Evolutionary conservation across 2,888 invertebrate species (phyloP), one percentile per base, ranked within the genome.

Genomic region (Acleris literana): DNA sequence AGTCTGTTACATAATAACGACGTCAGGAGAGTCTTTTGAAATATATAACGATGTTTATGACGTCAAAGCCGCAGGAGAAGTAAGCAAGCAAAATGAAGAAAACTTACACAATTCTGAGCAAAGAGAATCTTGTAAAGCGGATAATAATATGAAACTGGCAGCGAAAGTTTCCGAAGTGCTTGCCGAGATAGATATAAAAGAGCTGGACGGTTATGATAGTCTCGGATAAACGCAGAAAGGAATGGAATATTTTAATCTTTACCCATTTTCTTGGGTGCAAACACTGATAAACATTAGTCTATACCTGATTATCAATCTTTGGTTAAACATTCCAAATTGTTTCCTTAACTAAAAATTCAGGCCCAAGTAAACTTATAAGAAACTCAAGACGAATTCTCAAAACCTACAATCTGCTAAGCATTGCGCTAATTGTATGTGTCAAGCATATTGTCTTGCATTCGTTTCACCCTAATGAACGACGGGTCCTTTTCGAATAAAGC

Each of bases 101-200:
- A 63, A 63, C 43, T 63, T 63, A 33, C 57, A 63, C 63, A 52
- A 63, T 63, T 20, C 52, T 48, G 52, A 29, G 59, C 53, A 22
- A 59, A 59, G 59, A 54, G 64, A 48, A 51, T 65, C 49, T 55
- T 60, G 60, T 56, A 60, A 60, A 60, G 55, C 49, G 53, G 48
- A 60, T 65, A 60, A 60, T 65, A 60, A 65, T 65, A 65, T 60
- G 60, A 56, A 60, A 29, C 46, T 33, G 22, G 53, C 44, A 22
- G 51, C 29, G 55, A 58, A 69, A 70, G 60, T 69, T 69, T 49
- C 54, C 60, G 56, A 68, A 70, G 64, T 61, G 49, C 63, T 65
- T 62, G 65, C 57, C 53, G 61, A 63, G 63, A 60, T 62, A 43
- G 59, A 64, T 57, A 48, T 64, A 64, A 64, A 58, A 52, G 52